Conservation (phyloP, 1,140 invertebrate species). For the Nylanderia fulva region DNA sequence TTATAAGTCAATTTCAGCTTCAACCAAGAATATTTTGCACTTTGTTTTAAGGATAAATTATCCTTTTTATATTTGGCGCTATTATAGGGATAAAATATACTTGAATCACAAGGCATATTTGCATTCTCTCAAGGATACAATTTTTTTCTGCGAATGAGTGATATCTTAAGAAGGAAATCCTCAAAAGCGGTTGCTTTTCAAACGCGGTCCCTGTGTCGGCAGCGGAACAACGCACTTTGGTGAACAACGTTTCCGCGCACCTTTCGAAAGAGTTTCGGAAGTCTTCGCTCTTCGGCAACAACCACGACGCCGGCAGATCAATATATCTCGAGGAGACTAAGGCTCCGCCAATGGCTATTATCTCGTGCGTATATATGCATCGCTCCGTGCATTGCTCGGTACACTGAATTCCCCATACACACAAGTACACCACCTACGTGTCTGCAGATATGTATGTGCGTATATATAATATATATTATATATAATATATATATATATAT, state of each 20-base stretch:
- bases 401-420: slow-evolving; percentile 76
- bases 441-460: slow-evolving; percentile 51
- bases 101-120: no score
- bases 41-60: no score
- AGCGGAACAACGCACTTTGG: not conserved
- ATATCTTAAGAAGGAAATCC: no score
- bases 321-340: slow-evolving; percentile 78
- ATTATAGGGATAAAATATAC: no score
- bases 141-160: no score
- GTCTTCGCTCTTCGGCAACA: slow-evolving; percentile 73
- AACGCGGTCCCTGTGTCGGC: not conserved
- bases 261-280: slow-evolving; percentile 44
- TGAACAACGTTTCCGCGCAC: not conserved
- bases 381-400: slow-evolving; percentile 74
- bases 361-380: slow-evolving; percentile 77
- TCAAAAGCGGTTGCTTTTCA: not conserved
- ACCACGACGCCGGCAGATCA: slow-evolving; percentile 71
- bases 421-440: slow-evolving; percentile 70
- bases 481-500: slow-evolving; percentile 28
- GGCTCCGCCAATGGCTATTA: slow-evolving; percentile 81
- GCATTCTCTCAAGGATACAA: no score
- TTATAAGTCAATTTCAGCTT: no score
- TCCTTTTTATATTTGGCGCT: no score
- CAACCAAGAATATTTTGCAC: no score
- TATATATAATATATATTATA: not conserved